Evolutionary conservation across 2,113 vertebrate species (phyloP).

Genomic region (Protomyctophum bolini): DNA sequence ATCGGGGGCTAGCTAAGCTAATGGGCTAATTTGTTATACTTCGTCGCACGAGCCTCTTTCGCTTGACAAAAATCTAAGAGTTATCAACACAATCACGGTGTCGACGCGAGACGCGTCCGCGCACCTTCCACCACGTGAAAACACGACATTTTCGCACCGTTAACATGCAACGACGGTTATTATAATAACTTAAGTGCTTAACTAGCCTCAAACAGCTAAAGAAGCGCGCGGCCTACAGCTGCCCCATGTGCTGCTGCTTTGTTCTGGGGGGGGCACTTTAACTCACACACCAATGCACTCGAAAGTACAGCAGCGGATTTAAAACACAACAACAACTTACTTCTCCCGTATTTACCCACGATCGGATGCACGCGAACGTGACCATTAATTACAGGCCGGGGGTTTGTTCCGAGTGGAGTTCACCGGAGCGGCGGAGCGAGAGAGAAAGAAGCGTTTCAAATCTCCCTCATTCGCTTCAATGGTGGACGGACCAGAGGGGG

Average conservation of each 20-base stretch:
- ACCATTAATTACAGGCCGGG: no score
- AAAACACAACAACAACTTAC: background rate
- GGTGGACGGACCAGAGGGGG: slow-evolving; percentile 75
- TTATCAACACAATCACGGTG: no score
- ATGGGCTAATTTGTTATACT: slow-evolving; percentile 35
- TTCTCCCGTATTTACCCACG: no score
- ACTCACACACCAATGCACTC: slow-evolving; percentile 78
- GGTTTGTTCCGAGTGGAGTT: slow-evolving; percentile 22
- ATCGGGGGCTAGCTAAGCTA: slow-evolving; percentile 31
- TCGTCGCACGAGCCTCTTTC: no score
- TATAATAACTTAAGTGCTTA: no score
- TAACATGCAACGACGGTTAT: no score
- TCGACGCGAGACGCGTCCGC: no score
- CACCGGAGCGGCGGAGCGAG: slow-evolving; percentile 32
- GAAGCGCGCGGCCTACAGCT: slow-evolving; percentile 79
- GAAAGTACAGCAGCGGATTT: slow-evolving; percentile 40
- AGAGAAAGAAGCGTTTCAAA: slow-evolving; percentile 84
- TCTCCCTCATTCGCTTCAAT: slow-evolving; percentile 86
- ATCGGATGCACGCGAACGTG: no score
- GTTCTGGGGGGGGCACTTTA: slow-evolving; percentile 85
- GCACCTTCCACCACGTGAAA: no score
- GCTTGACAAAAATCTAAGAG: no score
- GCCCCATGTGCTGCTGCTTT: slow-evolving; percentile 90
- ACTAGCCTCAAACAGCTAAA: no score
- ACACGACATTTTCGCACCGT: no score